Base-by-base conservation (phyloP, 2,113 vertebrate genomes). In the Hippotragus niger region DNA sequence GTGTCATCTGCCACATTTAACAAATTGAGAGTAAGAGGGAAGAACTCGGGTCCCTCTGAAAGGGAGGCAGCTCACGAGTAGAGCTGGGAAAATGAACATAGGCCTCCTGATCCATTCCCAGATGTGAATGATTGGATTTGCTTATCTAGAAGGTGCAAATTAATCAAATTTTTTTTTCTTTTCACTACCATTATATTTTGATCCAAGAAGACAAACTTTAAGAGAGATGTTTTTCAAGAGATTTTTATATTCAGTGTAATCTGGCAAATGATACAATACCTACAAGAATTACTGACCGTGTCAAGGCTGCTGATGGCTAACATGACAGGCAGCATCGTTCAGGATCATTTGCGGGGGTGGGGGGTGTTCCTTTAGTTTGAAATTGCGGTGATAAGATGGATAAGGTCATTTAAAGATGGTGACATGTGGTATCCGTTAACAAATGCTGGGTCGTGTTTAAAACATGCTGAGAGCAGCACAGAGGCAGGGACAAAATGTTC, bases 321-420 rank as follows among this genome's bases (percentile, higher is more conserved):
- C 31, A 7, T 27, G 93, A 95, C 52, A 94, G 80, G 64, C 27
- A 90, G 36, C 36, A 94, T 95, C 82, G 71, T 60, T 93, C 91
- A 82, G 57, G 36, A 67, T 74, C 88, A 40, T 83, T 55, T 71
- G 47, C 13, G 16, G 52, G 15, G 52, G 15, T 74, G n/a, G 4
- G 10, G 0, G 94, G 84, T 64, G 36, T 52, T 5, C 14, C 0
- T 96, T 96, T 94, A 43, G 82, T 88, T 98, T 27, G 1, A 90
- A 96, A 33, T 88, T 90, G 29, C 11, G 23, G 58, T 84, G 47
- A 60, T 96, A 96, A 94, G 95, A 96, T 94, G 58, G 57, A 95
- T 97, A 90, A 90, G 95, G 84, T 87, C 83, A 96, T 87, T 95
- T 98, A 90, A 86, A 40, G 64, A 57, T 47, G 27, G 3, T 93